phyloP scores from a whole-genome alignment of 2,797 vertebrate species.

The Syngnathus acus region DNA sequence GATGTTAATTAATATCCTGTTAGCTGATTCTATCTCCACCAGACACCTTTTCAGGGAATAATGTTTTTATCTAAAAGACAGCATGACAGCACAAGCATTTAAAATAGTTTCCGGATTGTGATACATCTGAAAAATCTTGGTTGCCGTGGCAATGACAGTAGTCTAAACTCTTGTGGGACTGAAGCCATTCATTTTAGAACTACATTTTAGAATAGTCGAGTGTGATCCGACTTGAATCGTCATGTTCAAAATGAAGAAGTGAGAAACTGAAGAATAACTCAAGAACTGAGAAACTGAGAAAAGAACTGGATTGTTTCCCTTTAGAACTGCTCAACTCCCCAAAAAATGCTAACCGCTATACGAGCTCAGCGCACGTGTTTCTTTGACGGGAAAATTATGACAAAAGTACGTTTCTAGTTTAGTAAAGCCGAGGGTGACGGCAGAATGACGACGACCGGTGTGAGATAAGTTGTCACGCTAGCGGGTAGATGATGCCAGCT shows the following conservation, averaged over 20 bases:
- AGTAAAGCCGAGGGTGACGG: not conserved
- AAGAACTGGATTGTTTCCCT: no score
- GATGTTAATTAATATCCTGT: slow-evolving; percentile 50
- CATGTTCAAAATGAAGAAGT: not conserved
- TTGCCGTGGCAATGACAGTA: not conserved
- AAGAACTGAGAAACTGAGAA: not conserved
- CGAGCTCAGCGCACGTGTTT: no score
- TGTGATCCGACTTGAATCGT: not conserved
- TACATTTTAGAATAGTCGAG: not conserved
- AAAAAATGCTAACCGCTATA: no score
- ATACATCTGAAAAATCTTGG: not conserved
- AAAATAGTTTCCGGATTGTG: not conserved
- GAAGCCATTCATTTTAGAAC: not conserved
- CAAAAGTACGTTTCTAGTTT: not conserved
- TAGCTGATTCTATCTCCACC: slow-evolving; percentile 32
- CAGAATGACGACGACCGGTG: no score
- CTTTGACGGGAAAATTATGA: not conserved
- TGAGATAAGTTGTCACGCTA: not conserved
- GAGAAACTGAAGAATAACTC: not conserved
- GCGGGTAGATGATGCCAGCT: not conserved
- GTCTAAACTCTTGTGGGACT: not conserved
- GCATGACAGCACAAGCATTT: not conserved
- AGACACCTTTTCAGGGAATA: slow-evolving; percentile 5
- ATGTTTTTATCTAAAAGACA: slow-evolving; percentile 11
- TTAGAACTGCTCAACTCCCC: no score